A percentile compares a stretch with the other conserved stretches of the same genome.
These are phyloP conservation scores for Lates japonicus DNA, from an alignment of 2,797 vertebrate genomes.

Conservation along the genomic window DNA sequence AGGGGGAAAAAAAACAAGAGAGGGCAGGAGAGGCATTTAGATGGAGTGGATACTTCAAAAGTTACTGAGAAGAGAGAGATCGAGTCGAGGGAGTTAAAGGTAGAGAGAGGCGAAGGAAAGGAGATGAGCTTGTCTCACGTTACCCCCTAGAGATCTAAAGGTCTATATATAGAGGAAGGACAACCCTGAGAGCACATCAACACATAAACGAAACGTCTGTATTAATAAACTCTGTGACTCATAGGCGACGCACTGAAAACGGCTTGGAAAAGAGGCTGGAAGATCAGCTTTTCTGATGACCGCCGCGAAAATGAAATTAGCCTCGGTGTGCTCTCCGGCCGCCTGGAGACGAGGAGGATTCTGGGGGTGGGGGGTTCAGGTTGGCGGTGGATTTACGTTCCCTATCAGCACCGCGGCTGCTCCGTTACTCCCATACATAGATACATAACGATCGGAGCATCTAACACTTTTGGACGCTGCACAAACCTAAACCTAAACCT, in stretches of 20 bases:
- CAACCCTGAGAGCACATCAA: conserved; percentile 78
- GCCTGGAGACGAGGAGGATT: conserved; percentile 33
- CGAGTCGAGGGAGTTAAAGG: conserved; percentile 22
- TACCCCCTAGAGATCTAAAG: conserved; percentile 79
- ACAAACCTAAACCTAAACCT: conserved; percentile 36
- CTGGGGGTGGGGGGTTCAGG: neutral
- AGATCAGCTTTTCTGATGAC: conserved; percentile 77
- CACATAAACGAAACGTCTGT: conserved; percentile 74
- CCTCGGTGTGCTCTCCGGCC: neutral
- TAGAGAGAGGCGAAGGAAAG: conserved; percentile 51
- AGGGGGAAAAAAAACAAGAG: conserved; percentile 50
- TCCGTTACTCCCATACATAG: conserved; percentile 22
- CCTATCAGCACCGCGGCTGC: conserved; percentile 16
- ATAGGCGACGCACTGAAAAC: conserved; percentile 57
- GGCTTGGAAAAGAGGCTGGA: conserved; percentile 60
- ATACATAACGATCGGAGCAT: conserved; percentile 22
- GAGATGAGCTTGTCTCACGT: conserved; percentile 73
- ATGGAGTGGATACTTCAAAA: conserved; percentile 40
- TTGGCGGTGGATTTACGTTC: conserved; percentile 26
- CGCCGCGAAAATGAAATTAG: conserved; percentile 67
- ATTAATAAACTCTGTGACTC: conserved; percentile 83
- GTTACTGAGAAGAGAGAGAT: conserved; percentile 37
- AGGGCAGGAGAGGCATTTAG: conserved; percentile 27
- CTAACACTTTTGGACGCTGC: conserved; percentile 3
- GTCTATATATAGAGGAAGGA: conserved; percentile 81